Percentiles rank a stretch among this genome's conserved stretches.
These are phyloP conservation scores for Volucella zonaria DNA, from an alignment of 2,888 invertebrate species.

Conservation along the genomic window DNA sequence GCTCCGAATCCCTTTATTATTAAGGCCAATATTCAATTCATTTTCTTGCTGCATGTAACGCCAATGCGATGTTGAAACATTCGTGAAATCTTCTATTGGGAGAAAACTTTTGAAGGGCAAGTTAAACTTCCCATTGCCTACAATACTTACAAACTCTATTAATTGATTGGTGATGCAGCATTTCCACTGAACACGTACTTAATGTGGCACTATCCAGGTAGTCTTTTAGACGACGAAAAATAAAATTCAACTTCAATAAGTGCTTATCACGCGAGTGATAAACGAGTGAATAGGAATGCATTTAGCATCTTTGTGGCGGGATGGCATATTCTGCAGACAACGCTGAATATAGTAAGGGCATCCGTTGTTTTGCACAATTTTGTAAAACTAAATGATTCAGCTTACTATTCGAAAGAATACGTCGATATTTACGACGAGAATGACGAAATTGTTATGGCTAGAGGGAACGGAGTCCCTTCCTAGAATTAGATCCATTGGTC, in stretches of 20 bases:
- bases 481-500: background rate
- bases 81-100: background rate
- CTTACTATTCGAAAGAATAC: background rate
- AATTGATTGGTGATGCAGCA: conserved; percentile 3
- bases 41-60: no score
- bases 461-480: background rate
- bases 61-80: background rate
- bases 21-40: no score
- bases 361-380: background rate
- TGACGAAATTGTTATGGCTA: background rate
- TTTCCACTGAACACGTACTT: conserved; percentile 2
- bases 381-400: background rate
- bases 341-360: background rate
- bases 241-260: background rate
- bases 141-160: background rate
- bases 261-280: conserved; percentile 3
- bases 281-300: background rate
- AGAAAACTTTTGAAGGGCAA: background rate
- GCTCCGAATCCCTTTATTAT: no score
- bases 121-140: no score
- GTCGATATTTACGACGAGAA: background rate
- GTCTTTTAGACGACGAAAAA: background rate
- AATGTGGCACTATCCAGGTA: conserved; percentile 4
- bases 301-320: background rate
- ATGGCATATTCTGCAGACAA: background rate